Base-by-base conservation (phyloP, 2,888 invertebrate species). In the Meteorus colon region DNA sequence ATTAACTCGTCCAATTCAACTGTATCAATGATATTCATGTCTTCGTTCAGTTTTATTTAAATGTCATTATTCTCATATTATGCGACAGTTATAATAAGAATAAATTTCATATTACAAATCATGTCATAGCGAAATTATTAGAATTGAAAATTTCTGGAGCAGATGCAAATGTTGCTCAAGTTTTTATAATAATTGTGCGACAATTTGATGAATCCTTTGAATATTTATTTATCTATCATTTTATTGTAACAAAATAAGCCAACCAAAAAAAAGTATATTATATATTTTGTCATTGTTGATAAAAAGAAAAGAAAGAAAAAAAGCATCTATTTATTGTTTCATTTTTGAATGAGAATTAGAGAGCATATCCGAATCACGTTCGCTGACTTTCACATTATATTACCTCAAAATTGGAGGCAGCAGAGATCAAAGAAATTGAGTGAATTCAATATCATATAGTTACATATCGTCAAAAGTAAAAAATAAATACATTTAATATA, bases 351-450 rank as follows among this genome's bases (percentile, higher is more conserved):
- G 34, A 55, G 24, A 71, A 66, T 75, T 75, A 75, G 75, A 71
- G 71, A 75, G 75, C 75, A 75, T 75, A 34, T 66, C 75, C 45
- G 16, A 59, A 51, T 72, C 62, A 72, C 51, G 48, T 31, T 63
- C 55, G 55, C 55, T 19, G 67, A 65, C 63, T 69, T 74, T 74
- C 69, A 74, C 62, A 29, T 71, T 75, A 66, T 55, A 5, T 55
- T 8, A 8, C n/a, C 19, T 55, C 62, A 65, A 59, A 29, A 75
- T 75, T 65, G 51, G 37, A 37, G 37, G 55, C 75, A 51, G 63
- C 60, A 41, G 12, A 45, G 24, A 73, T 27, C 27, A 62, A 16
- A 27, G 62, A 48, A 72, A 72, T 48, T 14, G 16, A 31, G 29
- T 31, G 34, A 72, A 27, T 59, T 24, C 37, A 16, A 41, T 41